phyloP scores from a whole-genome alignment of 2,888 invertebrate species.

The Anthophora plumipes region DNA sequence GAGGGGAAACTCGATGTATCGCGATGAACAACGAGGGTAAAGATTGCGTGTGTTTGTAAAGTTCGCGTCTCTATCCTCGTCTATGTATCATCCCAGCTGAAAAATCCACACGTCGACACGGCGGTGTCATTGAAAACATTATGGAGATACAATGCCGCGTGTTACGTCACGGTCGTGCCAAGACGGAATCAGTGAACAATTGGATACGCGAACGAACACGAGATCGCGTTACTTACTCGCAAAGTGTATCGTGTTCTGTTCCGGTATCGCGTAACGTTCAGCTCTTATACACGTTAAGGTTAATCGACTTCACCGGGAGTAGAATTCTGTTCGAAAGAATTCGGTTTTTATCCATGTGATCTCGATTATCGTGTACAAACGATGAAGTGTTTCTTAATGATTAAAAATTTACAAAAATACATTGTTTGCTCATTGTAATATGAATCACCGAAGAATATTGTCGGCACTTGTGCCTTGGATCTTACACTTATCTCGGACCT shows the following conservation, averaged over 20 bases:
- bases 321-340: not conserved
- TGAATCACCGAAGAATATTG: conserved; percentile 4
- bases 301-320: not conserved
- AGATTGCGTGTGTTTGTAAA: conserved; percentile 55
- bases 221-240: conserved; percentile 43
- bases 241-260: conserved; percentile 42
- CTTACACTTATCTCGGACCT: conserved; percentile 2
- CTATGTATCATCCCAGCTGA: conserved; percentile 58
- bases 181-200: conserved; percentile 53
- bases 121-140: conserved; percentile 42
- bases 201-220: conserved; percentile 29
- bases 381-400: not conserved
- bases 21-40: conserved; percentile 65
- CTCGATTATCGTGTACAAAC: no score
- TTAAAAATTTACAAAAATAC: not conserved
- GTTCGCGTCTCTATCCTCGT: conserved; percentile 65
- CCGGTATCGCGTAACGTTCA: conserved; percentile 30
- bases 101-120: conserved; percentile 41
- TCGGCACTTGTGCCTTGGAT: not conserved
- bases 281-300: not conserved
- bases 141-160: conserved; percentile 40
- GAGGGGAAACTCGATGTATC: conserved; percentile 13
- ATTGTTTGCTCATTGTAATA: not conserved
- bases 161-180: conserved; percentile 49
- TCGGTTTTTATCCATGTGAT: not conserved